Evolutionary conservation across 2,113 vertebrate species (phyloP).

Genomic region (Myotis davidii): DNA sequence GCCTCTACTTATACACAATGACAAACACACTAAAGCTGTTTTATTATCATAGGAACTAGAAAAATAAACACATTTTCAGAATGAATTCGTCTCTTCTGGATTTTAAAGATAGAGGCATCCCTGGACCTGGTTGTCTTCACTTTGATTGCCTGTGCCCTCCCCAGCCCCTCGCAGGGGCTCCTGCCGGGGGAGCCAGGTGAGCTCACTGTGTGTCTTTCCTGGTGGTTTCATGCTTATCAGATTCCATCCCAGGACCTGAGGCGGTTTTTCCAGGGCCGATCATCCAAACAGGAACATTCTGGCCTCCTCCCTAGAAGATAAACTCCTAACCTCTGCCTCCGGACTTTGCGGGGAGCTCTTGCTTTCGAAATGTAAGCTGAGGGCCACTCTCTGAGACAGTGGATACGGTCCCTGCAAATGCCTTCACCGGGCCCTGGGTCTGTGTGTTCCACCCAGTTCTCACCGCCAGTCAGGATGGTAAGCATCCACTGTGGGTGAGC

Average conservation of each 20-base stretch:
- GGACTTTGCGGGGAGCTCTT: background rate
- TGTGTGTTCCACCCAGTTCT: background rate
- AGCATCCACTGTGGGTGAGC: background rate
- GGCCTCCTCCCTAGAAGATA: background rate
- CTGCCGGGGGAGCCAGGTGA: background rate
- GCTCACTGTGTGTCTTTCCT: background rate
- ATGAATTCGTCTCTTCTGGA: background rate
- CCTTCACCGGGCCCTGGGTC: background rate
- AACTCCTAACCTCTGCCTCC: background rate
- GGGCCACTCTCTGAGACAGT: background rate
- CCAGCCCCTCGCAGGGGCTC: background rate
- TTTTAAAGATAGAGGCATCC: background rate
- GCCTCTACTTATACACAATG: background rate
- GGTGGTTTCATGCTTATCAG: background rate
- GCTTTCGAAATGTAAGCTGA: background rate
- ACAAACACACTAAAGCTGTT: background rate
- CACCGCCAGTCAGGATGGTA: background rate
- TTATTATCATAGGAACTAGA: background rate
- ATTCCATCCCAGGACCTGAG: background rate
- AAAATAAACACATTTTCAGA: conserved; percentile 41
- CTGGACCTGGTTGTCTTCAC: background rate
- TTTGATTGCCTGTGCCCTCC: background rate
- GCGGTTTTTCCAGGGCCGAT: background rate
- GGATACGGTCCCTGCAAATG: background rate
- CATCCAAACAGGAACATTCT: background rate